Evolutionary conservation across 37 sponge, comb jelly and placozoan species (phyloP), one percentile per base, ranked within the genome.

Genomic region (Eunapius fragilis): DNA sequence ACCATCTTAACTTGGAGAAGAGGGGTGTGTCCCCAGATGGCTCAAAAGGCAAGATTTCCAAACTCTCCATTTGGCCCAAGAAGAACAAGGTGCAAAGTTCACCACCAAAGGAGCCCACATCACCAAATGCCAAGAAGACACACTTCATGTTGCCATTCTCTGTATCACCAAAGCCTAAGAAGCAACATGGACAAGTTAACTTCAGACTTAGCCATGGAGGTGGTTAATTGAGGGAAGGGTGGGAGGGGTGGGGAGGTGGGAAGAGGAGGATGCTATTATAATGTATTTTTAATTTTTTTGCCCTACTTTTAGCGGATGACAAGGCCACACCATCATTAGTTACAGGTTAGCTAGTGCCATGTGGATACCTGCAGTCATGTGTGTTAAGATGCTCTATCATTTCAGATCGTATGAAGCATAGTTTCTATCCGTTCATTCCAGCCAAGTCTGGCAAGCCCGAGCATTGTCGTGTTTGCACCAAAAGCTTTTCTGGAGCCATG

Each of bases 401-500:
- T 58, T 58, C 58, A 58, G 58, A 58, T 58, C 58, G 58, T 58
- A 58, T 58, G 58, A 58, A 19, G 58, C 58, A 83, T 73, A 48
- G 13, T 0, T 85, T 77, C 31, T 1, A 23, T 12, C 25, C 75
- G 7, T 14, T 33, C 3, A 7, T 22, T 25, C 2, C 48, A 25
- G 25, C 24, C 45, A 69, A 35, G 38, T 32, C 25, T 71, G 25
- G 0, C 45, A 69, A 35, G 38, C 13, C 25, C 35, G 25, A n/a
- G 13, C 24, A 32, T n/a, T 90, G 92, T 84, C 48, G 19, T 5
- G 88, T 92, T 25, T 95, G 96, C 48, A 36, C 58, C 24, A 95
- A 95, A 77, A 83, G 71, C 22, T 90, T 92, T 82, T 87, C 84
- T 76, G 96, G 96, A 0, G 90, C 86, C 86, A 86, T 95, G 75